Base-by-base conservation (phyloP, 2,797 vertebrate genomes). In the Onychomys arenicola region DNA sequence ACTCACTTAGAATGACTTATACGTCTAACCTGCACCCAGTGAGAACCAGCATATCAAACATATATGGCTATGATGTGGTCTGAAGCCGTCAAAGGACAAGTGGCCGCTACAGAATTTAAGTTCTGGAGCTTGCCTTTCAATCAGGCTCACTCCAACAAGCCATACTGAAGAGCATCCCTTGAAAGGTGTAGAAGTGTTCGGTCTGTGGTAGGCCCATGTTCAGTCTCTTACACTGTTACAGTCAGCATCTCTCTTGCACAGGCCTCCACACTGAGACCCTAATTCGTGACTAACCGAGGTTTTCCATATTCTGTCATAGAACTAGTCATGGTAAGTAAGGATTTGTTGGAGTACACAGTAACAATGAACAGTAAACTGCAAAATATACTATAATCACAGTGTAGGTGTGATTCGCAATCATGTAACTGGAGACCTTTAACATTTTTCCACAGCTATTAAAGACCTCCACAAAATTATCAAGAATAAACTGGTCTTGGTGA, bases 101-200 rank as follows among this genome's bases (percentile, higher is more conserved):
- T 65, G 3, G 46, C 21, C 61, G 2, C 55, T 92, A 95, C 89
- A 91, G 89, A 93, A 6, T 32, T 34, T 75, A 89, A 95, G 87
- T 12, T 90, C 29, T 93, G 57, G 8, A 93, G 29, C 6, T n/a
- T 91, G 10, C 57, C 73, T 92, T 93, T 92, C 73, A 94, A 94
- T 25, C 16, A 95, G 16, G 5, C 27, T 94, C 78, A 96, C 65
- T 92, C 40, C 37, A 86, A 95, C 97, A 94, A 83, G 52, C 25
- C 23, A 57, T 90, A 87, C 69, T 91, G 81, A 92, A 81, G 83
- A 92, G 6, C 55, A 89, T 95, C 75, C 37, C 23, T 49, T 85
- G 32, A 90, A 83, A 97, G 94, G 10, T 61, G 49, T 57, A 13
- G 71, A 83, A 82, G 2, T 63, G 8, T 71, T 55, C 86, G 34